phyloP scores from a whole-genome alignment of 1,140 invertebrate genomes.

The Drosophila neocordata region DNA sequence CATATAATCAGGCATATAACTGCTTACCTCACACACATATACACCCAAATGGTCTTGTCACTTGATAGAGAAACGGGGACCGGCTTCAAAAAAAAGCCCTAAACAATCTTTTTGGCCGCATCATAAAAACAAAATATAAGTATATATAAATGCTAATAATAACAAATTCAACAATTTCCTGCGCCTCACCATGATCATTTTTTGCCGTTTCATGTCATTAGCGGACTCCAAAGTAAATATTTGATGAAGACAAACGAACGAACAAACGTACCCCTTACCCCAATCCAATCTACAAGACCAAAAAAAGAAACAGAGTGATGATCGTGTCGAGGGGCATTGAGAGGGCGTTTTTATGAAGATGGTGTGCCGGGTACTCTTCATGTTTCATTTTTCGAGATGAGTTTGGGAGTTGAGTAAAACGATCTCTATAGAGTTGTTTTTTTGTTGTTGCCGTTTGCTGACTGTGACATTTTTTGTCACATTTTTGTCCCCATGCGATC shows the following conservation, averaged over 20 bases:
- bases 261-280: constrained; percentile 48
- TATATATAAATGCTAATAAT: constrained; percentile 54
- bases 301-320: constrained; percentile 21
- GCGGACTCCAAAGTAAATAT: constrained; percentile 58
- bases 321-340: constrained; percentile 50
- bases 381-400: constrained; percentile 44
- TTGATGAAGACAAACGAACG: constrained; percentile 56
- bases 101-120: constrained; percentile 35
- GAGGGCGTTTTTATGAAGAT: constrained; percentile 33
- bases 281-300: constrained; percentile 10
- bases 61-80: constrained; percentile 33
- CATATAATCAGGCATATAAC: constrained; percentile 52
- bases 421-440: constrained; percentile 21
- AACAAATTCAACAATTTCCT: constrained; percentile 58
- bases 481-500: constrained; percentile 42
- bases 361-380: constrained; percentile 1
- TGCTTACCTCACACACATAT: constrained; percentile 50
- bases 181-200: constrained; percentile 16
- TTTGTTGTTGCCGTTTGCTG: constrained; percentile 27
- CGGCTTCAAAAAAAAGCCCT: constrained; percentile 7
- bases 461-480: constrained; percentile 61
- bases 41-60: constrained; percentile 25
- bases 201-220: constrained; percentile 52
- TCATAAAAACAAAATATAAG: constrained; percentile 28
- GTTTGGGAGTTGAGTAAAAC: constrained; percentile 39